Percentiles rank a stretch among this genome's conserved stretches.
Evolutionary conservation across 2,113 vertebrate species (phyloP).

Genomic region (Notiomystis cincta): DNA sequence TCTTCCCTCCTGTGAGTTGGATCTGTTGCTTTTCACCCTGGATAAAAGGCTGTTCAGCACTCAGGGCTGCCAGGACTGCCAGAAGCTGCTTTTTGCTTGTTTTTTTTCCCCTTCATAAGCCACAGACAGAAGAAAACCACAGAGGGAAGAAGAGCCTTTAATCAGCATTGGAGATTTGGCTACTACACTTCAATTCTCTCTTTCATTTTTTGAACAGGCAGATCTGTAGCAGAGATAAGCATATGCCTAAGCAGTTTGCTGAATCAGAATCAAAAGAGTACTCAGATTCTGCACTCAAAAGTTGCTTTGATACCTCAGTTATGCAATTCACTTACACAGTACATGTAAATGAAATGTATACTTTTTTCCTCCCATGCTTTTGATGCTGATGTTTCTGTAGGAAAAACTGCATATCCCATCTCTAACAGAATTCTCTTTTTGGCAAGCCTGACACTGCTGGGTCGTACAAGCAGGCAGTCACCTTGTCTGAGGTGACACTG

Average conservation of each 20-base stretch:
- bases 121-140: constrained; percentile 16
- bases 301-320: constrained; percentile 16
- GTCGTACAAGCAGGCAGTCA: neutral
- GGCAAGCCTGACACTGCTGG: neutral
- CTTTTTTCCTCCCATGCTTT: neutral
- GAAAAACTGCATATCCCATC: neutral
- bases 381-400: neutral
- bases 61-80: neutral
- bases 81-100: neutral
- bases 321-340: neutral
- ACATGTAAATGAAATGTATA: neutral
- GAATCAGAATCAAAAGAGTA: constrained; percentile 13
- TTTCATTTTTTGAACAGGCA: neutral
- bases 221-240: constrained; percentile 39
- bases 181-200: neutral
- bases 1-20: neutral
- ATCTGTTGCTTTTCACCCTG: neutral
- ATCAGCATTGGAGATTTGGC: constrained; percentile 16
- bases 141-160: constrained; percentile 19
- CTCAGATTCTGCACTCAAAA: neutral
- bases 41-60: neutral
- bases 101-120: neutral
- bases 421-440: neutral
- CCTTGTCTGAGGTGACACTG: neutral
- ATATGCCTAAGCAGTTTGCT: neutral